A percentile compares a stretch with the other conserved stretches of the same genome.
Conservation (phyloP, 2,797 vertebrate species). For the Sphenopsis melanotis region DNA sequence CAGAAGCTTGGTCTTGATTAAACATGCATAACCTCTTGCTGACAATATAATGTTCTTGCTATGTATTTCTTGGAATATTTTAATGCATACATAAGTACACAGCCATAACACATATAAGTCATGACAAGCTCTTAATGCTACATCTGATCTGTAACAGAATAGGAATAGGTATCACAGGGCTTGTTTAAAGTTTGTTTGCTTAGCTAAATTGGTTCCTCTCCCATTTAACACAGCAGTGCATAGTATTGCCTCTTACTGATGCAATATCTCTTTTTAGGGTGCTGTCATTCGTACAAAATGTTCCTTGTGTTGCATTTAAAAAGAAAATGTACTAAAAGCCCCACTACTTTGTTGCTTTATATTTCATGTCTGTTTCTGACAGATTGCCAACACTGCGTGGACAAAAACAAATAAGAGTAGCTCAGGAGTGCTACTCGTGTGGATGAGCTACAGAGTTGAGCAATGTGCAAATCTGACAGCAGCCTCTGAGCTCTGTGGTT, state of each 20-base stretch:
- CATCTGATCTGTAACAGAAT: background rate
- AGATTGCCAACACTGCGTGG: background rate
- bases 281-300: background rate
- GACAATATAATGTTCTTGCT: slow-evolving; percentile 20
- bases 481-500: background rate
- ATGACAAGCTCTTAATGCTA: background rate
- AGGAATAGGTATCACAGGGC: slow-evolving; percentile 8
- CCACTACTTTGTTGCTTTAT: background rate
- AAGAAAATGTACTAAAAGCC: background rate
- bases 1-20: slow-evolving; percentile 10
- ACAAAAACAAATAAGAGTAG: background rate
- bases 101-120: background rate
- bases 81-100: background rate
- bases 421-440: background rate
- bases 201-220: slow-evolving; percentile 5
- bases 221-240: background rate
- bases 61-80: slow-evolving; percentile 10
- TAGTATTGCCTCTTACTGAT: background rate
- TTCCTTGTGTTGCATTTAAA: background rate
- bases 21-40: slow-evolving; percentile 6
- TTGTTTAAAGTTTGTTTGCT: background rate
- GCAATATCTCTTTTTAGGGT: background rate
- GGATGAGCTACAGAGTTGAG: background rate
- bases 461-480: background rate
- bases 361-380: background rate